Evolutionary conservation across 2,113 vertebrate genomes (phyloP), one percentile per base, ranked within the genome.

Genomic region (Otis tarda): DNA sequence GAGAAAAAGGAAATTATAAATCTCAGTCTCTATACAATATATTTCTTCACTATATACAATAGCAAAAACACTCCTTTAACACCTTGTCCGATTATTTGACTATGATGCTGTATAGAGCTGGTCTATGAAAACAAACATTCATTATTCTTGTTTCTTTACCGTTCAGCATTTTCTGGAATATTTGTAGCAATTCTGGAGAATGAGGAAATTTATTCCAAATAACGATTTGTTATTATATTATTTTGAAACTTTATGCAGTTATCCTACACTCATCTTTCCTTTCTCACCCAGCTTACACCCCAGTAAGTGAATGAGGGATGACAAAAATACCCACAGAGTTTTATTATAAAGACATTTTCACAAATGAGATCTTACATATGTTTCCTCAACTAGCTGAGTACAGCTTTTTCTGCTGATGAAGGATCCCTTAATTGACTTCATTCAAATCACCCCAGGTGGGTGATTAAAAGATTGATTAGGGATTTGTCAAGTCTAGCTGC

Each of bases 401-500:
- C 60, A 92, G 85, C 68, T 90, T 88, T 90, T 95, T 88, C 71
- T 90, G 56, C 59, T 89, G 83, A 96, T 84, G 88, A 96, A 93
- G 70, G 28, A 93, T 89, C 79, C 79, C 73, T 83, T 97, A 96
- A 95, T 94, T 95, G 64, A 78, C 88, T 96, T 90, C 95, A 94
- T 96, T 96, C 92, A 88, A 71, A 93, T 87, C 93, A 95, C 88
- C 80, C 88, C 88, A 94, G 96, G 95, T 90, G 92, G 88, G 93
- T 96, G 95, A 97, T 97, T 96, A 96, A 88, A 94, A 92, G 92
- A 96, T 90, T 96, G 92, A 96, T 96, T 96, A 93, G 60, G 83
- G 92, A 96, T 95, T 96, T 96, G 63, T 87, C 85, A 96, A 90
- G 61, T 52, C 86, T 96, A 90, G 68, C 95, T 95, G 76, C 68